A percentile compares a stretch with the other conserved stretches of the same genome.
Conservation (phyloP, 2,888 invertebrate species). For the Scelioninae gen. 2 region DNA sequence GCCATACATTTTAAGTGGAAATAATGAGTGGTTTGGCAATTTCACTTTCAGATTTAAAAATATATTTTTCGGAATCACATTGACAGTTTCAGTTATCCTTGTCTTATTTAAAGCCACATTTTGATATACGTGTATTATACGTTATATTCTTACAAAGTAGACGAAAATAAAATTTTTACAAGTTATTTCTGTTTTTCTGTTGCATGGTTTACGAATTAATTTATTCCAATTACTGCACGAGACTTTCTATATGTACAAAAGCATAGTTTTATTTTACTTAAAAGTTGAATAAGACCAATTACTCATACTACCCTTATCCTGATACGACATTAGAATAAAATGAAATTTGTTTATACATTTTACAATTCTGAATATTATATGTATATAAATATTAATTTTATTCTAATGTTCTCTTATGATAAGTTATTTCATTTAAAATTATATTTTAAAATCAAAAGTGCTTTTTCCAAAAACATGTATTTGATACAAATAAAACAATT, state of each 20-base stretch:
- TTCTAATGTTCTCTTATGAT: not conserved
- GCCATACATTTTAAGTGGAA: too few relatives aligned
- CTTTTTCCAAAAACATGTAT: too few relatives aligned
- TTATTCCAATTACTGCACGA: conserved; percentile 13
- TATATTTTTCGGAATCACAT: conserved; percentile 22
- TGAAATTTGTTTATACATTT: too few relatives aligned
- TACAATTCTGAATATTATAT: not conserved
- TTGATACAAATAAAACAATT: too few relatives aligned
- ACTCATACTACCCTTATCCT: too few relatives aligned
- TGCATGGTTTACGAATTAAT: too few relatives aligned
- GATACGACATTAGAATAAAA: too few relatives aligned
- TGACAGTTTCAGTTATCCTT: conserved; percentile 14
- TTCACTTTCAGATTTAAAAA: not conserved
- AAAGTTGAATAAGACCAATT: not conserved
- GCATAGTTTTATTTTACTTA: not conserved
- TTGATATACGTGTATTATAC: conserved; percentile 8
- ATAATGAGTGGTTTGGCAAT: too few relatives aligned
- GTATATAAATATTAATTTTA: not conserved
- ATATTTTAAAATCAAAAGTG: not conserved
- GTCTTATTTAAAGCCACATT: not conserved
- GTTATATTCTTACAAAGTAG: conserved; percentile 15
- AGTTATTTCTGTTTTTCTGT: conserved; percentile 9
- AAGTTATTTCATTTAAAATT: not conserved
- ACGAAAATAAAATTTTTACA: conserved; percentile 19
- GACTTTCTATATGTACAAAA: conserved; percentile 21